These are phyloP conservation scores for Triops cancriformis DNA, from an alignment of 1,140 invertebrate genomes.

Conservation along the genomic window DNA sequence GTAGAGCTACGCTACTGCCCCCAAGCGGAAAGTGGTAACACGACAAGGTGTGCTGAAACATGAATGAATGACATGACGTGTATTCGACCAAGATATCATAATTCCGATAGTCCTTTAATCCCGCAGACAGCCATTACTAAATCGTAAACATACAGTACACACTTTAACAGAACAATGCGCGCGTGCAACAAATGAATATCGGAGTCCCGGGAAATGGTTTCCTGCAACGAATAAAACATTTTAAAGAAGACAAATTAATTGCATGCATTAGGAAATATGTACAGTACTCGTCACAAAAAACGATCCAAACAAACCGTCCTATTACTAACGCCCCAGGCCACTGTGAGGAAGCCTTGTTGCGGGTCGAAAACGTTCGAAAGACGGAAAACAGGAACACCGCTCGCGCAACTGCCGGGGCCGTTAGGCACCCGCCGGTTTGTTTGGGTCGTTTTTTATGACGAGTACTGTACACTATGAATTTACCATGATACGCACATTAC, in stretches of 20 bases:
- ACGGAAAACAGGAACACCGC: too few relatives aligned
- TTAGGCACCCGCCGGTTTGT: too few relatives aligned
- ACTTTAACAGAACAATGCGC: not conserved
- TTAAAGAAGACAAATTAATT: not conserved
- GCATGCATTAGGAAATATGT: too few relatives aligned
- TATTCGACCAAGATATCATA: too few relatives aligned
- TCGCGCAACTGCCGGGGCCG: too few relatives aligned
- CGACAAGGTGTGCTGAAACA: not conserved
- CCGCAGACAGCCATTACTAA: not conserved
- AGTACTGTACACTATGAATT: too few relatives aligned
- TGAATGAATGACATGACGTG: not conserved
- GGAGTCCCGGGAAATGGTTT: not conserved
- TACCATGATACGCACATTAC: not conserved
- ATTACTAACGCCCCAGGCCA: too few relatives aligned
- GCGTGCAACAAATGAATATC: not conserved
- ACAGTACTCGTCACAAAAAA: too few relatives aligned
- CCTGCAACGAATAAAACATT: not conserved
- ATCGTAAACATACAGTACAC: not conserved
- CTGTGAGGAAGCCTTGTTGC: too few relatives aligned
- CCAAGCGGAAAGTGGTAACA: not conserved
- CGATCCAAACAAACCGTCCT: too few relatives aligned
- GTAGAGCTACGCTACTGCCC: not conserved
- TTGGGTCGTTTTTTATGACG: too few relatives aligned
- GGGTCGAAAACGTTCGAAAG: too few relatives aligned
- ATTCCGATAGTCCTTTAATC: not conserved